Percentiles rank a stretch among this genome's conserved stretches.
These are phyloP conservation scores for Scaptomyza montana DNA, from an alignment of 1,140 invertebrate species.

Conservation along the genomic window DNA sequence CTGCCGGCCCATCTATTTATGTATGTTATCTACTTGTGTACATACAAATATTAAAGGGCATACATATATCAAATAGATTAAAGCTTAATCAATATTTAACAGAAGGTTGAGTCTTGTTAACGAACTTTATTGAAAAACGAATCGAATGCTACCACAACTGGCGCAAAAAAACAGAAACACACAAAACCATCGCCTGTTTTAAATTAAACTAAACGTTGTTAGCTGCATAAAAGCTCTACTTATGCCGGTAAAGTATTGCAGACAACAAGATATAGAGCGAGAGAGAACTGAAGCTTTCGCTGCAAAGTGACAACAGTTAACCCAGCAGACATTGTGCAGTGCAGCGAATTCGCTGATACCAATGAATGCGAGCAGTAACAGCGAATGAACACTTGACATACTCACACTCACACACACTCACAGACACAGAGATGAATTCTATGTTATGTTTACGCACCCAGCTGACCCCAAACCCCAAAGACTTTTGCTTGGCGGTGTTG, in stretches of 20 bases:
- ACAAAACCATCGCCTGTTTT: background rate
- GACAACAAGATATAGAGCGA: slow-evolving; percentile 6
- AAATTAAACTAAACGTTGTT: background rate
- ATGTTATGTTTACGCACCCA: slow-evolving; percentile 20
- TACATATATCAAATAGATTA: too few relatives aligned
- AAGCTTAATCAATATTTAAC: too few relatives aligned
- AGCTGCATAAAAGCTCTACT: slow-evolving; percentile 17
- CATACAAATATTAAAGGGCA: too few relatives aligned
- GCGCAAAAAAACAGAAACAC: too few relatives aligned
- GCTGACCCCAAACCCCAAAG: background rate
- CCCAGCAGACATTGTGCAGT: slow-evolving; percentile 56
- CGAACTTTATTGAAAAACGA: too few relatives aligned
- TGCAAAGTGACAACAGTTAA: slow-evolving; percentile 35
- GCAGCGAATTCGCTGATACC: slow-evolving; percentile 55
- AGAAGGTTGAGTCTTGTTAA: too few relatives aligned
- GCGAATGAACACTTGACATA: slow-evolving; percentile 25
- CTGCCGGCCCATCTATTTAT: too few relatives aligned
- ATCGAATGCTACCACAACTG: too few relatives aligned
- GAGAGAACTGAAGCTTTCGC: slow-evolving; percentile 30
- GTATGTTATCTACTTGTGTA: too few relatives aligned
- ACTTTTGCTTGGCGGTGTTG: slow-evolving; percentile 22
- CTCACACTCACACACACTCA: background rate
- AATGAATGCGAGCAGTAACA: slow-evolving; percentile 35
- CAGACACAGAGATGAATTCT: slow-evolving; percentile 5
- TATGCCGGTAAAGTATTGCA: slow-evolving; percentile 16